Base-by-base conservation (phyloP, 2,797 vertebrate genomes). In the Lindbergichthys nudifrons region DNA sequence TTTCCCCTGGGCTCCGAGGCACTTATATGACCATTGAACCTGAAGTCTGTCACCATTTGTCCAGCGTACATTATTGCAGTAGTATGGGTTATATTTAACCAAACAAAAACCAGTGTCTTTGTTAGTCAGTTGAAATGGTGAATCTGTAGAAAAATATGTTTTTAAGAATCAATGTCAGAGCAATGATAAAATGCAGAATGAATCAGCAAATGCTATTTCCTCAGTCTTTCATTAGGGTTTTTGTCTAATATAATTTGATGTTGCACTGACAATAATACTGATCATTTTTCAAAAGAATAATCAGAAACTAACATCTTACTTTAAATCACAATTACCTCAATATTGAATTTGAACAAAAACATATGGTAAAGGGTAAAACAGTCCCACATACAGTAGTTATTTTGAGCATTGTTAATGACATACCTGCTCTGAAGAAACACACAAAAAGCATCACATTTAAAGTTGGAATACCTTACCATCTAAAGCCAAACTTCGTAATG, bases 1-100 rank as follows among this genome's bases (percentile, higher is more conserved):
- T 83, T 92, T 95, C 45, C 93, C 94, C 42, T 95, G 82, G 5
- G 91, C 95, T 19, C 96, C 96, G 73, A 98, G 87, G 81, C 97
- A 99, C 73, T 95, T 83, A 62, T 92, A 95, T 11, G 0, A 15
- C 10, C 18, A 74, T 26, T 0, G 60, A 73, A 89, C 94, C 85
- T 97, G 93, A 42, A 99, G 82, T 58, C 96, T 93, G 50, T 93
- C 83, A n/a, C 91, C 86, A 16, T 94, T 96, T 70, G 96, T 95
- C 97, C 97, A 98, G 59, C 92, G 94, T 81, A 97, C 0, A 0
- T 74, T 16, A 43, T 2, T 0, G 62, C 92, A 91, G 3, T 5
- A 0, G n/a, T 19, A 9, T 26, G 26, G 0, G 12, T 54, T 3
- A 19, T 0, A 10, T 66, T 68, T 77, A 45, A 70, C 14, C 70